phyloP scores from a whole-genome alignment of 2,113 vertebrate species.

The Periophthalmodon schlosseri region DNA sequence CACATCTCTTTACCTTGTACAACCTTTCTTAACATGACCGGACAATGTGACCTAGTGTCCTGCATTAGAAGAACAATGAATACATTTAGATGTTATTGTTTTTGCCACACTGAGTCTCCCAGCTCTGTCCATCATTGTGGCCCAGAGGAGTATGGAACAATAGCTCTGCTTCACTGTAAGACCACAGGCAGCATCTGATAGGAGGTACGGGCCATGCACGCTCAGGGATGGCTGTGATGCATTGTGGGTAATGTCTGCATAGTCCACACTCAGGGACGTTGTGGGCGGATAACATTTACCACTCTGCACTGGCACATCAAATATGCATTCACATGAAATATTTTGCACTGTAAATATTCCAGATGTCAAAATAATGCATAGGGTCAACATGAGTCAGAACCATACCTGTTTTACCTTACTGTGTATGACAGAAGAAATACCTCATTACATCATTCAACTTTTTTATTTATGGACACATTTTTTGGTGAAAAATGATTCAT shows the following conservation, averaged over 20 bases:
- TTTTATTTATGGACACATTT: not conserved
- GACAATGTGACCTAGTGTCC: not conserved
- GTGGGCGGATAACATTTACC: conserved; percentile 35
- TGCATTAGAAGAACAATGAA: conserved; percentile 6
- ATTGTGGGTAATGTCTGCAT: conserved; percentile 24
- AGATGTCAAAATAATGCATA: conserved; percentile 25
- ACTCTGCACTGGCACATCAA: conserved; percentile 41
- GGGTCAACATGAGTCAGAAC: not conserved
- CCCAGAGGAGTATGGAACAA: conserved; percentile 35
- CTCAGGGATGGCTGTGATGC: conserved; percentile 5
- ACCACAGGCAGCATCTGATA: conserved; percentile 28
- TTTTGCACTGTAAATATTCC: conserved; percentile 48
- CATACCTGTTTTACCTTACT: not conserved
- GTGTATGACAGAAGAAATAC: not conserved
- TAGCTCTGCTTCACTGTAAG: conserved; percentile 27
- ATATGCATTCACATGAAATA: conserved; percentile 48
- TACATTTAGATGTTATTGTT: not conserved
- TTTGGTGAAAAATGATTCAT: too few relatives aligned
- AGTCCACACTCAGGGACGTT: conserved; percentile 17
- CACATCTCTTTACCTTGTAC: not conserved
- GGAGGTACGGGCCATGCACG: conserved; percentile 16
- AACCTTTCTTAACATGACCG: not conserved
- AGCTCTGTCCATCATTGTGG: conserved; percentile 39
- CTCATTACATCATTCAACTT: not conserved
- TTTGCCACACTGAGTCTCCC: conserved; percentile 18